These are phyloP conservation scores for Hirundichthys speculiger DNA, from an alignment of 2,113 vertebrate genomes.

Conservation along the genomic window DNA sequence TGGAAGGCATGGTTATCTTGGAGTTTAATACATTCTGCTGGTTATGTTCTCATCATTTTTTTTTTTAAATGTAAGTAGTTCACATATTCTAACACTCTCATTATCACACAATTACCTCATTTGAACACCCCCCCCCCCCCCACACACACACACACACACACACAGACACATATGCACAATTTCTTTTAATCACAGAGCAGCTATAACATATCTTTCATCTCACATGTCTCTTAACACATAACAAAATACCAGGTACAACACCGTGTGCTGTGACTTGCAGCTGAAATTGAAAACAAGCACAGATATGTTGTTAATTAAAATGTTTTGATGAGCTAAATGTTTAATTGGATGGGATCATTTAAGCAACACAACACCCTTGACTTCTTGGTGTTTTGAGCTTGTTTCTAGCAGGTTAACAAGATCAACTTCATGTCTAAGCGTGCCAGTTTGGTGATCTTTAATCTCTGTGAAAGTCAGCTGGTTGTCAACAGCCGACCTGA, in stretches of 20 bases:
- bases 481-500: slow-evolving; percentile 27
- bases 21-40: too few relatives aligned
- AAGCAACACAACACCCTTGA: slow-evolving; percentile 3
- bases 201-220: slow-evolving; percentile 2
- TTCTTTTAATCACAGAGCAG: background rate
- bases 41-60: too few relatives aligned
- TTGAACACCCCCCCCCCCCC: too few relatives aligned
- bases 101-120: slow-evolving; percentile 1
- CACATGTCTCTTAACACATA: slow-evolving; percentile 40
- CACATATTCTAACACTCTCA: background rate
- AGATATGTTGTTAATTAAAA: slow-evolving; percentile 53
- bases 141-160: too few relatives aligned
- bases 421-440: slow-evolving; percentile 34
- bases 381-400: slow-evolving; percentile 26
- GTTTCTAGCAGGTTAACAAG: slow-evolving; percentile 31
- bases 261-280: slow-evolving; percentile 28
- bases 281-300: slow-evolving; percentile 15
- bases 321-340: slow-evolving; percentile 33
- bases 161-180: background rate
- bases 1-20: too few relatives aligned
- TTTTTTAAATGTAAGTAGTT: too few relatives aligned
- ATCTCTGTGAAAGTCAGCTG: slow-evolving; percentile 27
- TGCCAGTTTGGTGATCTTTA: slow-evolving; percentile 49
- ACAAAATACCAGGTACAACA: slow-evolving; percentile 28
- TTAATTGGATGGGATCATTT: slow-evolving; percentile 41